Conservation (phyloP, 2,888 invertebrate species). For the Halictus ligatus region DNA sequence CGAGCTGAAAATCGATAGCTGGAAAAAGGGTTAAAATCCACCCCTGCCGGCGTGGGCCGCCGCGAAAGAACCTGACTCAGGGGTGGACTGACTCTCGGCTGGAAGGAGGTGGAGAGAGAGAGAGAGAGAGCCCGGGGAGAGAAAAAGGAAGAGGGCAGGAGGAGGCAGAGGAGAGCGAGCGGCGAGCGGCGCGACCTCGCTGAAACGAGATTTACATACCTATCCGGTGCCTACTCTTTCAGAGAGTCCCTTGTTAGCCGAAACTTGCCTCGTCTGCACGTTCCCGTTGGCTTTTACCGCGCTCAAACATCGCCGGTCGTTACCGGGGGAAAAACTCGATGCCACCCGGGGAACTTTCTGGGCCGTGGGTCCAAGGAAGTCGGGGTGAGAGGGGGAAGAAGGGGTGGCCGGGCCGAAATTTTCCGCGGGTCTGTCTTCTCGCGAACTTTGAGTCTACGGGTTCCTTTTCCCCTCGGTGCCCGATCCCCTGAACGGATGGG, state of each 20-base stretch:
- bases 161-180: constrained; percentile 48
- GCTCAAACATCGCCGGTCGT: constrained; percentile 77
- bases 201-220: constrained; percentile 77
- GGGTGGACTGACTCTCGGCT: constrained; percentile 61
- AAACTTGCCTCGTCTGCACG: constrained; percentile 80
- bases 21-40: constrained; percentile 83
- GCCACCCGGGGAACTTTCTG: constrained; percentile 61
- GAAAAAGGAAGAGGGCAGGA: constrained; percentile 52
- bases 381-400: constrained; percentile 33
- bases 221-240: constrained; percentile 71
- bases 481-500: background rate
- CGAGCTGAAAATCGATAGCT: constrained; percentile 83
- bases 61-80: constrained; percentile 76
- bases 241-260: constrained; percentile 79
- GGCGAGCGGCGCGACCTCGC: constrained; percentile 69
- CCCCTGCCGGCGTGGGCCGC: constrained; percentile 71
- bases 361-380: constrained; percentile 39
- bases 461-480: background rate
- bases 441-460: constrained; percentile 20
- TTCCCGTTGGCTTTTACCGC: constrained; percentile 76
- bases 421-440: constrained; percentile 21
- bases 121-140: constrained; percentile 49
- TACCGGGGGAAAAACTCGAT: constrained; percentile 71
- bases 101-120: constrained; percentile 55
- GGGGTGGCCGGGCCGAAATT: constrained; percentile 43